Percentiles rank a stretch among this genome's conserved stretches.
phyloP scores from a whole-genome alignment of 2,113 vertebrate genomes.

The Rattus rattus region DNA sequence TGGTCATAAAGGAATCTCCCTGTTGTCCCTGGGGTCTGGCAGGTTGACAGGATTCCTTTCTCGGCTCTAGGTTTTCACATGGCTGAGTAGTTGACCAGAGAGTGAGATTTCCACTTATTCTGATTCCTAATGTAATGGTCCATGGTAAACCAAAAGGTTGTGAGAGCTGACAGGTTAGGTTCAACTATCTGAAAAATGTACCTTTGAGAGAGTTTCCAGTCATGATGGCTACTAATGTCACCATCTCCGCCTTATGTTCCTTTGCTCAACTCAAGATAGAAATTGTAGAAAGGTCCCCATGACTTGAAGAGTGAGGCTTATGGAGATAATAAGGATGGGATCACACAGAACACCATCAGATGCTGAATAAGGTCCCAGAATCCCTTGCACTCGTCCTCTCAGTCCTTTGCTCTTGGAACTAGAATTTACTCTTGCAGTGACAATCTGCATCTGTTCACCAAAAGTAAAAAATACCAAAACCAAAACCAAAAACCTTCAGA shows the following conservation, averaged over 20 bases:
- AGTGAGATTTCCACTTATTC: not conserved
- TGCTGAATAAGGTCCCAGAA: not conserved
- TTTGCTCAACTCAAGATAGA: not conserved
- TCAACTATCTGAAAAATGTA: not conserved
- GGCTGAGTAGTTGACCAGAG: not conserved
- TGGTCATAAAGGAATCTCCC: not conserved
- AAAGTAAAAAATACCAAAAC: no score
- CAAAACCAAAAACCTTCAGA: not conserved
- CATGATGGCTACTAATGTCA: not conserved
- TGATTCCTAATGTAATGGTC: not conserved
- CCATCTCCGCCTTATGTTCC: not conserved
- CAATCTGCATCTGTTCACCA: not conserved
- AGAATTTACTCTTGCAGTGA: not conserved
- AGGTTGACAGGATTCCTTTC: not conserved
- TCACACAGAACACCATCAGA: not conserved
- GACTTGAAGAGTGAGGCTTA: not conserved
- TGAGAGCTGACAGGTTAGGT: not conserved
- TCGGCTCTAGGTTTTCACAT: not conserved
- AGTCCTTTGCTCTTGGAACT: not conserved
- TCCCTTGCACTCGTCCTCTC: not conserved
- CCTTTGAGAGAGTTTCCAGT: not conserved
- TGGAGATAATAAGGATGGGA: not conserved
- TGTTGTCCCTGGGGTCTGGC: not conserved
- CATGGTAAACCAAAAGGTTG: not conserved
- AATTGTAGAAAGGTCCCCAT: not conserved